Conservation (phyloP, 2,888 invertebrate species). For the Muschampia plurimacula region DNA sequence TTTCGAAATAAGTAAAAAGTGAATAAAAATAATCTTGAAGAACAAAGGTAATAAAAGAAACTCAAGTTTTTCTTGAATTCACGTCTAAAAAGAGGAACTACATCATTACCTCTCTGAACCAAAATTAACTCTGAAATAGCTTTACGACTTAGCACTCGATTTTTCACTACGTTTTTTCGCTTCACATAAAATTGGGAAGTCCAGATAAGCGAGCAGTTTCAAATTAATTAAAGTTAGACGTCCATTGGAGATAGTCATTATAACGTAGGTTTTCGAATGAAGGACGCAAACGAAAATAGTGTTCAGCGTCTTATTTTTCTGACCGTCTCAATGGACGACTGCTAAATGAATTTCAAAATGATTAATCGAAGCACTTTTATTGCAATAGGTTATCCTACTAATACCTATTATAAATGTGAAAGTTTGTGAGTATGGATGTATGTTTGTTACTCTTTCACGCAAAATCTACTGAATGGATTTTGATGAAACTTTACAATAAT, state of each 20-base stretch:
- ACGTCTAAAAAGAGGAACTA: constrained; percentile 21
- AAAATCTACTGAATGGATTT: too few relatives aligned
- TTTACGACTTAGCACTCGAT: constrained; percentile 26
- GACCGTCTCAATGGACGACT: not conserved
- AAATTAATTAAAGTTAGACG: constrained; percentile 69
- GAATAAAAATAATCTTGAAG: not conserved
- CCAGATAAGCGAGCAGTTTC: constrained; percentile 42
- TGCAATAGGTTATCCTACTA: too few relatives aligned
- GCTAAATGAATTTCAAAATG: not conserved
- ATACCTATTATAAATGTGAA: too few relatives aligned
- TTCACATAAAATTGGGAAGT: constrained; percentile 34
- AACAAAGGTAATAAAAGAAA: not conserved
- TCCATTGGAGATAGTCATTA: constrained; percentile 62
- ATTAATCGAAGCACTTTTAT: not conserved
- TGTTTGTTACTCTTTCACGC: too few relatives aligned
- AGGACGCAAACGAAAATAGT: constrained; percentile 16
- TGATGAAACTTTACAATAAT: too few relatives aligned
- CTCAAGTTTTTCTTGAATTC: constrained; percentile 1
- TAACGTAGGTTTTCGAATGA: constrained; percentile 14
- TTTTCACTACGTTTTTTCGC: constrained; percentile 29
- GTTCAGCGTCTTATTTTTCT: not conserved
- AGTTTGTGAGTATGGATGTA: too few relatives aligned
- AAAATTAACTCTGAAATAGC: constrained; percentile 29
- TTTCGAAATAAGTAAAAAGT: not conserved
- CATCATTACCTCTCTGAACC: constrained; percentile 24